Evolutionary conservation across 2,797 vertebrate genomes (phyloP).

Genomic region (Salarias fasciatus): DNA sequence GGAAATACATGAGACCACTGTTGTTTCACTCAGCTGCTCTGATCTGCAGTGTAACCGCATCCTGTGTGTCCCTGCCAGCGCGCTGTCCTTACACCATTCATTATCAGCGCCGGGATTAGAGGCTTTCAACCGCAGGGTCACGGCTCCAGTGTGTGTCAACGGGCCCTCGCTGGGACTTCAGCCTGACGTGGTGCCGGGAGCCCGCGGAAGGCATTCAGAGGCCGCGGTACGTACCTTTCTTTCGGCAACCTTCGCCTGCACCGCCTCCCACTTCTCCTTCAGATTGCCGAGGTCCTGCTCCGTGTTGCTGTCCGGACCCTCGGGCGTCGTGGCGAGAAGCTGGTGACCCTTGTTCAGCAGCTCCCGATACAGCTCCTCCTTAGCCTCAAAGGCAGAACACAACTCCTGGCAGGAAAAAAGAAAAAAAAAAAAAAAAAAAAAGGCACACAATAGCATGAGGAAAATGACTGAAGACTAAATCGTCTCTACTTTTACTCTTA

Average conservation of each 20-base stretch:
- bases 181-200: slow-evolving; percentile 22
- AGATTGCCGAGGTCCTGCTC: slow-evolving; percentile 94
- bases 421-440: slow-evolving; percentile 31
- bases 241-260: slow-evolving; percentile 91
- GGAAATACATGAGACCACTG: slow-evolving; percentile 28
- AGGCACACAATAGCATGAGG: slow-evolving; percentile 19
- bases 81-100: slow-evolving; percentile 48
- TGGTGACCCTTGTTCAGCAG: slow-evolving; percentile 90
- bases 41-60: slow-evolving; percentile 64
- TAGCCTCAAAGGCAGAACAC: slow-evolving; percentile 88
- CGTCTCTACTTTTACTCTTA: not conserved
- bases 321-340: slow-evolving; percentile 86
- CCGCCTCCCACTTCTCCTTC: slow-evolving; percentile 94
- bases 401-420: slow-evolving; percentile 96
- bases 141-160: slow-evolving; percentile 43
- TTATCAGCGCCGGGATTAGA: slow-evolving; percentile 59
- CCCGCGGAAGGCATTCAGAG: slow-evolving; percentile 9
- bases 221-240: slow-evolving; percentile 91
- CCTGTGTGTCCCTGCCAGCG: slow-evolving; percentile 54
- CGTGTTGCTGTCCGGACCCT: slow-evolving; percentile 89
- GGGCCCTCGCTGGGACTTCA: slow-evolving; percentile 32
- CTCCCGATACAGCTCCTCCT: slow-evolving; percentile 89
- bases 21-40: slow-evolving; percentile 47
- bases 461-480: not conserved
- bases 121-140: slow-evolving; percentile 44